A percentile compares a stretch with the other conserved stretches of the same genome.
These are phyloP conservation scores for Melipona beecheii DNA, from an alignment of 2,888 invertebrate genomes.

Conservation along the genomic window DNA sequence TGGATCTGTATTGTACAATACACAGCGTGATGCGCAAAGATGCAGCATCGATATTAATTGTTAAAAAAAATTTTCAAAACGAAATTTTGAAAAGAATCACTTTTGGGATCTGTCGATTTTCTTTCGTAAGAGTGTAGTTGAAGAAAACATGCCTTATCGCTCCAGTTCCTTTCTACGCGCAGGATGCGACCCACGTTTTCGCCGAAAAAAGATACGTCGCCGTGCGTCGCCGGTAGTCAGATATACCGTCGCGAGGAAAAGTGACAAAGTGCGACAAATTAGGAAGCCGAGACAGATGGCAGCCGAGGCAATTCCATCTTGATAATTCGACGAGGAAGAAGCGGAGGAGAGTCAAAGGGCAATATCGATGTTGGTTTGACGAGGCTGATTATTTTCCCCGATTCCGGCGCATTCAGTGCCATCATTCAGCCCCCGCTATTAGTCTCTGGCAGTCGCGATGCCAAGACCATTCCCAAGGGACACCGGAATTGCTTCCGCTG, in stretches of 20 bases:
- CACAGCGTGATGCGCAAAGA: no score
- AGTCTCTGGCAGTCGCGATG: constrained; percentile 30
- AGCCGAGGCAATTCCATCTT: neutral
- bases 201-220: neutral
- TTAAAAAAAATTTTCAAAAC: no score
- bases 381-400: constrained; percentile 57
- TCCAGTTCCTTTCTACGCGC: neutral
- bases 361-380: constrained; percentile 41
- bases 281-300: neutral
- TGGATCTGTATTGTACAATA: no score
- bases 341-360: constrained; percentile 15
- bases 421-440: constrained; percentile 7
- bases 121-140: no score
- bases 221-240: neutral
- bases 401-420: constrained; percentile 34
- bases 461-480: constrained; percentile 68
- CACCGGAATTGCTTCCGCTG: constrained; percentile 65
- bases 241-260: neutral
- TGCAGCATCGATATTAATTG: no score
- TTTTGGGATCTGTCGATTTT: no score
- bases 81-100: no score
- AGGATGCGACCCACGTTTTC: neutral
- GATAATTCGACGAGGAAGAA: constrained; percentile 2
- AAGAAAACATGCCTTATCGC: no score
- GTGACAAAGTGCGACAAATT: neutral